These are phyloP conservation scores for Pelecanoides urinatrix DNA, from an alignment of 2,113 vertebrate genomes.

Conservation along the genomic window DNA sequence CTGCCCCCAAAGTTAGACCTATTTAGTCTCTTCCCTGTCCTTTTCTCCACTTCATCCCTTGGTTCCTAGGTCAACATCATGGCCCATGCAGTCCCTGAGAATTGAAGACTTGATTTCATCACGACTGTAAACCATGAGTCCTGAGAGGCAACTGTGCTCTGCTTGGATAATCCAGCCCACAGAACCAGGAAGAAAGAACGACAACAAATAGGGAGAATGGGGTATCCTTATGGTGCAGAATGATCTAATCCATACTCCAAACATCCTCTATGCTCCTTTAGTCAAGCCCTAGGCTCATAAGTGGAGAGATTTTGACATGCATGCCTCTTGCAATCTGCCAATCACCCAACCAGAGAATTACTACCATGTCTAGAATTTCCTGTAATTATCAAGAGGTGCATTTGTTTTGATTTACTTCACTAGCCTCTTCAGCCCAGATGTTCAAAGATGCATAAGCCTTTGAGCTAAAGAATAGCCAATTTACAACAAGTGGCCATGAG, in stretches of 20 bases:
- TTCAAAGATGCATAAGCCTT: background rate
- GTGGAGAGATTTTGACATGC: background rate
- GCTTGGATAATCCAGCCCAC: background rate
- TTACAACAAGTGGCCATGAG: background rate
- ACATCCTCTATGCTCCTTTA: background rate
- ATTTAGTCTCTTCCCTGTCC: background rate
- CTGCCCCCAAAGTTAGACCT: background rate
- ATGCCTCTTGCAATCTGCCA: background rate
- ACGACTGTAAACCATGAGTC: background rate
- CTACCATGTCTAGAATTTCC: background rate
- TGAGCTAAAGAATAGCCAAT: background rate
- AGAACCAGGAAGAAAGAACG: background rate
- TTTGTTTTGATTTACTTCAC: background rate
- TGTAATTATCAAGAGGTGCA: background rate
- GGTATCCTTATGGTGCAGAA: background rate
- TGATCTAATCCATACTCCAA: background rate
- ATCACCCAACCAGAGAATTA: background rate
- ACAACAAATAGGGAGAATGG: background rate
- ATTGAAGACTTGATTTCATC: background rate
- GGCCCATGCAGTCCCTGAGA: too few relatives aligned
- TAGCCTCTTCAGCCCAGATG: background rate
- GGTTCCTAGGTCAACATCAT: background rate
- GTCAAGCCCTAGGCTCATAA: background rate
- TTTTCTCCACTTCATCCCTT: background rate
- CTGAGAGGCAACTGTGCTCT: background rate